Evolutionary conservation across 2,888 invertebrate species (phyloP).

Genomic region (Acutogordius australiensis): DNA sequence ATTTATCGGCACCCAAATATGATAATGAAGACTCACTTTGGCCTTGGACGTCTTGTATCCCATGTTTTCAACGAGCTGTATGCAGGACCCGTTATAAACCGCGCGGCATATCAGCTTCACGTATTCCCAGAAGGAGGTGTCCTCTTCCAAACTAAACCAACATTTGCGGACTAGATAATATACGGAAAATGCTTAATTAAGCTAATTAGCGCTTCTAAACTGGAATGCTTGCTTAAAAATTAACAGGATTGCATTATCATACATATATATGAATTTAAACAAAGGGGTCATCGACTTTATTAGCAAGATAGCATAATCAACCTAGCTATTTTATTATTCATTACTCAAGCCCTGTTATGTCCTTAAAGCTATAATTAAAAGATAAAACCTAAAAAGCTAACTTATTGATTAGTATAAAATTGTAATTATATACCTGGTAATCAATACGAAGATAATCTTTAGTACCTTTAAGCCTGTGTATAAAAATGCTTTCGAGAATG

Average conservation of each 20-base stretch:
- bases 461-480: background rate
- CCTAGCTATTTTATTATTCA: too few species aligned
- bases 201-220: too few species aligned
- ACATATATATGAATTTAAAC: too few species aligned
- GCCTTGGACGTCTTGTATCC: background rate
- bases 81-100: background rate
- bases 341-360: too few species aligned
- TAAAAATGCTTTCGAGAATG: constrained; percentile 1
- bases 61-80: background rate
- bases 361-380: background rate
- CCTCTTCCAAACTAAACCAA: background rate
- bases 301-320: too few species aligned
- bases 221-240: too few species aligned
- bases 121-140: background rate
- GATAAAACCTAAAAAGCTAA: background rate
- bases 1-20: too few species aligned
- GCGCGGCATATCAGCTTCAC: background rate
- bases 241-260: too few species aligned
- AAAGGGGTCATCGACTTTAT: too few species aligned
- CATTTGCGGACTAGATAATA: background rate
- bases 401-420: too few species aligned
- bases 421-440: too few species aligned
- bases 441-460: too few species aligned
- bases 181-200: background rate
- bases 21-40: background rate